phyloP scores from a whole-genome alignment of 2,113 vertebrate genomes.

The Paratilapia polleni region DNA sequence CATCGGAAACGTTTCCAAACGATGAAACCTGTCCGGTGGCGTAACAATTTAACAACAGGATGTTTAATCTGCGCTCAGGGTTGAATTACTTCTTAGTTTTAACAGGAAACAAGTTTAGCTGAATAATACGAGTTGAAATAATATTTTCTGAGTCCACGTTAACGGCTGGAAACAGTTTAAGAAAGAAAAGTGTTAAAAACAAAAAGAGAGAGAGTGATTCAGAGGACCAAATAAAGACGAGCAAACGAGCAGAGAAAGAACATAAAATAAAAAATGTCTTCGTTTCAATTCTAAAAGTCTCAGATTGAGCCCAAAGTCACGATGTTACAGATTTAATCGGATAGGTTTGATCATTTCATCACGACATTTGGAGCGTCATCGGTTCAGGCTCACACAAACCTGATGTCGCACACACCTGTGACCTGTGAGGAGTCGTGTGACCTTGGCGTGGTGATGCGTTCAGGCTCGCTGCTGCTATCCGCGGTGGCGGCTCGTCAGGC shows the following conservation, averaged over 20 bases:
- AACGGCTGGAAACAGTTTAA: no score
- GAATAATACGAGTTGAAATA: no score
- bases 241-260: no score
- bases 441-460: constrained; percentile 34
- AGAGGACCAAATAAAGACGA: no score
- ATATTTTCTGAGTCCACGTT: no score
- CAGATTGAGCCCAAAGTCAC: background rate
- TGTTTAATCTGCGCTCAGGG: background rate
- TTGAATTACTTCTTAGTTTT: background rate
- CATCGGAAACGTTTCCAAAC: background rate
- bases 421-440: constrained; percentile 1
- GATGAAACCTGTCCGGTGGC: background rate
- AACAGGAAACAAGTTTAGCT: no score
- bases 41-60: no score
- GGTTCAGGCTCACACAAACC: background rate
- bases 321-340: background rate
- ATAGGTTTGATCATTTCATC: background rate
- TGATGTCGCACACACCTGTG: background rate
- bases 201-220: no score
- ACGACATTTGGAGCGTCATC: background rate
- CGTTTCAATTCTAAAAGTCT: background rate
- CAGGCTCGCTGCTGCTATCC: background rate
- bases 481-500: constrained; percentile 9
- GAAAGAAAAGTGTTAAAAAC: no score
- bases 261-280: no score